phyloP scores from a whole-genome alignment of 1,140 invertebrate species.

The Hetaerina americana region DNA sequence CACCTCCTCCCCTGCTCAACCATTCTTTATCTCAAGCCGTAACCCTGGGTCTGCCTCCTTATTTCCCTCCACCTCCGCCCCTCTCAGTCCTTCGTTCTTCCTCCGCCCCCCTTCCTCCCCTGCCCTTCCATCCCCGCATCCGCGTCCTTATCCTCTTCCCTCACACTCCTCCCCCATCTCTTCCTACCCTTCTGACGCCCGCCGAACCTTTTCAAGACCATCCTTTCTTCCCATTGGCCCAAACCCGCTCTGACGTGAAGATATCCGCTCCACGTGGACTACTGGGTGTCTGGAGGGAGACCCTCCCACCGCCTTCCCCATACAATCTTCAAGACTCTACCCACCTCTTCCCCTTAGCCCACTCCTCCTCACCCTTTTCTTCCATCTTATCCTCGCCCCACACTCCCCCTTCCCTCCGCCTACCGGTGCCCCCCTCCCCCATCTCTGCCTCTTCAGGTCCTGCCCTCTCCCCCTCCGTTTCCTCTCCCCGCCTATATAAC shows the following conservation, averaged over 20 bases:
- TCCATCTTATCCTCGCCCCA: no score
- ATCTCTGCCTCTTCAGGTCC: no score
- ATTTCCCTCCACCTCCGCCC: not conserved
- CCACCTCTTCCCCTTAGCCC: not conserved
- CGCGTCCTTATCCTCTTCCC: no score
- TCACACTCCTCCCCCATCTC: not conserved
- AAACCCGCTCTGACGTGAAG: not conserved
- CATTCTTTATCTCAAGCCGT: not conserved
- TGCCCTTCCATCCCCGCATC: no score
- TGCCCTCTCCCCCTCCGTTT: not conserved
- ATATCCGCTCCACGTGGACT: not conserved
- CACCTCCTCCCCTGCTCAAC: not conserved
- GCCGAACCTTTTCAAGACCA: not conserved
- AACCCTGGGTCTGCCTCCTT: not conserved
- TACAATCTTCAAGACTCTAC: not conserved
- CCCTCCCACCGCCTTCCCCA: not conserved
- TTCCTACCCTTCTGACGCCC: no score
- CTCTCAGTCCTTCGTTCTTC: no score
- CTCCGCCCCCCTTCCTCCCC: not conserved
- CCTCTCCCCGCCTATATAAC: not conserved
- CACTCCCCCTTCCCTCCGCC: no score
- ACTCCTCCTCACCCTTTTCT: no score
- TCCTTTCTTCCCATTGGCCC: not conserved
- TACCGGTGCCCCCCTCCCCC: no score
- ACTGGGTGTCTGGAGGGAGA: not conserved